Percentiles rank a stretch among this genome's conserved stretches.
Evolutionary conservation across 2,888 invertebrate species (phyloP).

Genomic region (Hecatera dysodea): DNA sequence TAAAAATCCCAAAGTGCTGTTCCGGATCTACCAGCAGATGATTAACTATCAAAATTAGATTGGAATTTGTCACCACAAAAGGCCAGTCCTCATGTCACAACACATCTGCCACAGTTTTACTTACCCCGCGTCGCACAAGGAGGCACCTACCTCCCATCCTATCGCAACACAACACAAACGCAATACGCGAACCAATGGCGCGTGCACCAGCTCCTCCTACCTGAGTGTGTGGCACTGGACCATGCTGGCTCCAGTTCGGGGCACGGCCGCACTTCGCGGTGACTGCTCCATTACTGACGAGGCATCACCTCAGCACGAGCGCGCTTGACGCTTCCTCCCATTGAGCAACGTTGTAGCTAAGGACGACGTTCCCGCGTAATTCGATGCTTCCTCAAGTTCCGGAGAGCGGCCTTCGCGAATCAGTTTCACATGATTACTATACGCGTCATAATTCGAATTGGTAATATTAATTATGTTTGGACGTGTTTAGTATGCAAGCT

Average conservation of each 20-base stretch:
- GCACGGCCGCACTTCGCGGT: slow-evolving; percentile 63
- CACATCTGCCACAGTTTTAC: slow-evolving; percentile 20
- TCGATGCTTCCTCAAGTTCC: slow-evolving; percentile 71
- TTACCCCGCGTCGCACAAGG: slow-evolving; percentile 34
- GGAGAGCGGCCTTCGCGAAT: slow-evolving; percentile 69
- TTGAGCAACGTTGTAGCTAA: slow-evolving; percentile 71
- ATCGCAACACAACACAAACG: slow-evolving; percentile 57
- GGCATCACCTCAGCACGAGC: slow-evolving; percentile 53
- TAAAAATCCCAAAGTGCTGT: too few species aligned
- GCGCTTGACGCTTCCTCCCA: slow-evolving; percentile 75
- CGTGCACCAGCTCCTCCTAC: slow-evolving; percentile 59
- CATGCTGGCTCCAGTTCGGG: slow-evolving; percentile 59
- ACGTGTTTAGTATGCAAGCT: slow-evolving; percentile 27
- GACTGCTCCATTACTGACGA: slow-evolving; percentile 61
- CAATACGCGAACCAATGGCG: slow-evolving; percentile 45
- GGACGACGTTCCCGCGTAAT: slow-evolving; percentile 60
- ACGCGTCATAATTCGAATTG: slow-evolving; percentile 54
- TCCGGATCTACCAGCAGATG: not conserved
- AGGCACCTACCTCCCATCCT: slow-evolving; percentile 47
- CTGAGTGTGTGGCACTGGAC: slow-evolving; percentile 60
- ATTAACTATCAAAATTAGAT: not conserved
- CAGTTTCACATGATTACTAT: slow-evolving; percentile 68
- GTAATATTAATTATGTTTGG: slow-evolving; percentile 47
- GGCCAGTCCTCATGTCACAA: slow-evolving; percentile 27
- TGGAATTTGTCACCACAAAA: slow-evolving; percentile 8